Base-by-base conservation (phyloP, 2,797 vertebrate genomes). In the Apogon talboti region DNA sequence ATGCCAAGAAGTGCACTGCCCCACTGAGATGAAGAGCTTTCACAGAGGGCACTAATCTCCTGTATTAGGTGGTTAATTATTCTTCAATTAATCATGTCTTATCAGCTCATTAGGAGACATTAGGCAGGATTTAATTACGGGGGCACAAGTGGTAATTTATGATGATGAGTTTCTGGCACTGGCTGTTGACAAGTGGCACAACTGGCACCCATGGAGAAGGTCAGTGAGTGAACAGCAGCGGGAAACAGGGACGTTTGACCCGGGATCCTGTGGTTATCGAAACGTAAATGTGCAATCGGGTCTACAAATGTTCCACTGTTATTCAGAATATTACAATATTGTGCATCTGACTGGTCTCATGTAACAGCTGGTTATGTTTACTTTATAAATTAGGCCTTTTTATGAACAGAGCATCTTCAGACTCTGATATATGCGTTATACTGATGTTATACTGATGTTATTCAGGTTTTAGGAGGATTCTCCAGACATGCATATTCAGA, bases 81-180 rank as follows among this genome's bases (percentile, higher is more conserved):
- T 65, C 71, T 61, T 82, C 74, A 81, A 83, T 92, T 87, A 86
- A 88, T 89, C 84, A 85, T 69, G 78, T 91, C 83, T 83, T 88
- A 88, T 90, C 83, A 83, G 76, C 79, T 88, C 76, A 70, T 90
- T 87, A 86, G 59, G 84, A 87, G 83, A 77, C 78, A 74, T 86
- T 79, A 88, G 78, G 85, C 76, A 38, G 77, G 81, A 88, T 89
- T 87, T 88, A 92, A 93, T 92, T 92, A 91, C 76, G 69, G 46
- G 64, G 85, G 78, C 82, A 83, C 38, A 30, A 77, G 75, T 60
- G n/a, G 64, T 88, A 89, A 92, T 86, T 86, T 84, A 86, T 82
- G 85, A 87, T 85, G 82, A 89, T 89, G 86, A 88, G 82, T 85
- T 87, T 81, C 70, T 78, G 69, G 71, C 70, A 63, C 69, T 71